Evolutionary conservation across 2,113 vertebrate genomes (phyloP).

Genomic region (Rhynchopsitta pachyrhyncha): DNA sequence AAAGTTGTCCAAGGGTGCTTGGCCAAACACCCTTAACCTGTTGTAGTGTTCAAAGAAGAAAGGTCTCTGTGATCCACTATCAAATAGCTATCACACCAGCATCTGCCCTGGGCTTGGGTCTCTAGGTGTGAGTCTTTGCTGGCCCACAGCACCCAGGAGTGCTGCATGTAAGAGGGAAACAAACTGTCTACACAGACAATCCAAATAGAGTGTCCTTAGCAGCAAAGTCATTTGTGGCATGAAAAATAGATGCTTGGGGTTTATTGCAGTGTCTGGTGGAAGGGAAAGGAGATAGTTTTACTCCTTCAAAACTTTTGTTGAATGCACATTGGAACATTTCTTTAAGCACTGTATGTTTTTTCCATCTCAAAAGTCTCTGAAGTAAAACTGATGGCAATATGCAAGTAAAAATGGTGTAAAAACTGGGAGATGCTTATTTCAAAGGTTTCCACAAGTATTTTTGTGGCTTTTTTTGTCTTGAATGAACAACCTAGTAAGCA

Average conservation of each 20-base stretch:
- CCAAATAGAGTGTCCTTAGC: not conserved
- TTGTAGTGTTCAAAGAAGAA: not conserved
- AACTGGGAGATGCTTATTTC: not conserved
- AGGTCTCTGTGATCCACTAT: not conserved
- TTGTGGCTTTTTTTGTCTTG: not conserved
- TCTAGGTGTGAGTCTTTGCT: not conserved
- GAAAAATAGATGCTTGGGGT: not conserved
- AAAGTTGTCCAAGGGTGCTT: not conserved
- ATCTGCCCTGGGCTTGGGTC: not conserved
- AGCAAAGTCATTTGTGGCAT: not conserved
- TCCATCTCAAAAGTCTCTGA: not conserved
- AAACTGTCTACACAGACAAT: not conserved
- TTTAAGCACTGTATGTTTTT: not conserved
- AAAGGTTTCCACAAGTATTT: not conserved
- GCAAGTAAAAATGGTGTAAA: not conserved
- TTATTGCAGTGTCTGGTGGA: not conserved
- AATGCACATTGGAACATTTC: not conserved
- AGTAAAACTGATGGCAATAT: not conserved
- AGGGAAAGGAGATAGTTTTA: not conserved
- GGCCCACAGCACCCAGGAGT: accelerated
- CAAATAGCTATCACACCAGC: not conserved
- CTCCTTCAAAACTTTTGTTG: not conserved
- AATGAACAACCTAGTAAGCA: not conserved
- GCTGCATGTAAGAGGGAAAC: not conserved
- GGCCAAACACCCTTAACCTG: not conserved